A percentile compares a stretch with the other conserved stretches of the same genome.
These are phyloP conservation scores for Pyrrhosoma nymphula DNA, from an alignment of 2,888 invertebrate genomes.

Conservation along the genomic window DNA sequence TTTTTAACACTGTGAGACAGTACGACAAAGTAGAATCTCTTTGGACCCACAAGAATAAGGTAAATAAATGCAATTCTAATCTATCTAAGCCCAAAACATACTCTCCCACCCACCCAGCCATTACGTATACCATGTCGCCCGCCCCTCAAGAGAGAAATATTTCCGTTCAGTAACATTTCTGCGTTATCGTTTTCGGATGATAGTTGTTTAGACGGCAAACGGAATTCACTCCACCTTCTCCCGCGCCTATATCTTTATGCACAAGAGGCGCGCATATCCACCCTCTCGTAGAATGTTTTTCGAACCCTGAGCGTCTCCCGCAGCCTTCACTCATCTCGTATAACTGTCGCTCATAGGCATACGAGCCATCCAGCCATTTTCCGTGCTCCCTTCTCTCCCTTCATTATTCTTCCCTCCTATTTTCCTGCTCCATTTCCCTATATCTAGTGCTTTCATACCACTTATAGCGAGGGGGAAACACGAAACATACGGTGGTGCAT, in stretches of 20 bases:
- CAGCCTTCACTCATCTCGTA: neutral
- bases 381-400: neutral
- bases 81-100: neutral
- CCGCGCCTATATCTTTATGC: neutral
- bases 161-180: neutral
- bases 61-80: neutral
- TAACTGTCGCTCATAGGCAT: neutral
- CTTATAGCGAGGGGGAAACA: too few species aligned
- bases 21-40: neutral
- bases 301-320: neutral
- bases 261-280: neutral
- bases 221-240: neutral
- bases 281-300: neutral
- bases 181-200: constrained; percentile 28
- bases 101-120: neutral
- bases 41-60: neutral
- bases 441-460: neutral
- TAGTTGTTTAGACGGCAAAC: constrained; percentile 30
- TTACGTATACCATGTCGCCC: neutral
- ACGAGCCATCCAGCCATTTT: neutral
- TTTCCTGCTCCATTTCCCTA: too few species aligned
- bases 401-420: neutral
- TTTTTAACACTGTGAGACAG: neutral
- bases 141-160: neutral
- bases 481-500: too few species aligned